Evolutionary conservation across 92 coral and sea anemone species (phyloP).

Genomic region (Bergia puertoricense): DNA sequence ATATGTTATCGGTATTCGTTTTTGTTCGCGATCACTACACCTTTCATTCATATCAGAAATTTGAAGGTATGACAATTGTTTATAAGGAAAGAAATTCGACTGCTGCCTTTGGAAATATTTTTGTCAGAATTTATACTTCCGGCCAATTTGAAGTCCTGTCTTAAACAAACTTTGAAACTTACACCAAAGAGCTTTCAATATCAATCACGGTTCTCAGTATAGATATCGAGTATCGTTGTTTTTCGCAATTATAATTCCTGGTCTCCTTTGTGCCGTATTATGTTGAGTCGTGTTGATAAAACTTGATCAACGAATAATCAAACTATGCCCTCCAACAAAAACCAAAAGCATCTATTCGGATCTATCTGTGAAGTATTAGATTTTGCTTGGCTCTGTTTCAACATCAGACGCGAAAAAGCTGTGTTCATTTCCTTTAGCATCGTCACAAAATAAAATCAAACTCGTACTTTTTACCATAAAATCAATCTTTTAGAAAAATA

Average conservation of each 20-base stretch:
- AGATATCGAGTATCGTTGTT: background rate
- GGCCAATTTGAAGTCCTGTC: background rate
- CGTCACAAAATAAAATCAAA: background rate
- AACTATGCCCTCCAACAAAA: background rate
- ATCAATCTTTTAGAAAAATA: background rate
- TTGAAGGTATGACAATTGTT: background rate
- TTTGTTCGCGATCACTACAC: background rate
- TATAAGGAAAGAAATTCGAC: background rate
- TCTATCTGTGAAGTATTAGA: background rate
- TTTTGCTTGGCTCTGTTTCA: constrained; percentile 10
- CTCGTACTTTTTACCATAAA: background rate
- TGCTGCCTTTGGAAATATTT: background rate
- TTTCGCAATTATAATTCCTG: background rate
- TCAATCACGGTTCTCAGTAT: too few relatives aligned
- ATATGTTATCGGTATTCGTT: background rate
- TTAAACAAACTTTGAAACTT: constrained; percentile 7
- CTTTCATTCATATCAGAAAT: background rate
- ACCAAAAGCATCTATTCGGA: background rate
- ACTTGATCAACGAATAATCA: background rate
- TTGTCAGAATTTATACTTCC: background rate
- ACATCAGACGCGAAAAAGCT: background rate
- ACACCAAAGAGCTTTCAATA: background rate
- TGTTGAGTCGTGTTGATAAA: background rate
- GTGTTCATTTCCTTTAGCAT: background rate
- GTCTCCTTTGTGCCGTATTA: background rate